phyloP scores from a whole-genome alignment of 2,797 vertebrate genomes.

The Emydoidea blandingii region DNA sequence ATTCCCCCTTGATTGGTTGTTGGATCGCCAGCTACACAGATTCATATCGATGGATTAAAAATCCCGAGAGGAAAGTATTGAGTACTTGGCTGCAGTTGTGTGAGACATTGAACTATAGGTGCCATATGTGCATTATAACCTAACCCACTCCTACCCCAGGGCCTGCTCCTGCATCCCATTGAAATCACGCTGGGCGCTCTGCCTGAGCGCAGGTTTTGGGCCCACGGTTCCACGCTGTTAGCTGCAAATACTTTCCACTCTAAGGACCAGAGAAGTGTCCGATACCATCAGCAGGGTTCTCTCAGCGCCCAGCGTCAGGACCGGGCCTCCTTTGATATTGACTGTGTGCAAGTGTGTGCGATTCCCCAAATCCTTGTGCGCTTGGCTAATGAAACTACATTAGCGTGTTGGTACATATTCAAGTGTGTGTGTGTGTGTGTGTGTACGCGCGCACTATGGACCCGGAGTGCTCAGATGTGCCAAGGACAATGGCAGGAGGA shows the following conservation, averaged over 20 bases:
- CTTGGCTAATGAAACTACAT: no score
- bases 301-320: not conserved
- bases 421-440: not conserved
- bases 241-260: not conserved
- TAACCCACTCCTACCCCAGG: not conserved
- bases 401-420: not conserved
- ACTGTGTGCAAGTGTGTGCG: fast-evolving
- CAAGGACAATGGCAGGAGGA: no score
- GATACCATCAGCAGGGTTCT: not conserved
- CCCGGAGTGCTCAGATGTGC: no score
- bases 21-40: no score
- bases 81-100: no score
- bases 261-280: not conserved
- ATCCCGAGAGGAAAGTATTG: not conserved
- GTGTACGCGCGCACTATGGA: no score
- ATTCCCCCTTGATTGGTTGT: not conserved
- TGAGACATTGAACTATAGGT: not conserved
- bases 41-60: not conserved
- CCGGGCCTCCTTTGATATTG: not conserved
- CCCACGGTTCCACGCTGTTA: not conserved
- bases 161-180: not conserved
- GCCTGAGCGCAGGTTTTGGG: no score
- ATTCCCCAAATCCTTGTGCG: not conserved
- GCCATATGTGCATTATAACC: not conserved
- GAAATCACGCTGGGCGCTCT: not conserved